A percentile compares a stretch with the other conserved stretches of the same genome.
These are phyloP conservation scores for Synanthedon formicaeformis DNA, from an alignment of 2,888 invertebrate genomes.

Conservation along the genomic window DNA sequence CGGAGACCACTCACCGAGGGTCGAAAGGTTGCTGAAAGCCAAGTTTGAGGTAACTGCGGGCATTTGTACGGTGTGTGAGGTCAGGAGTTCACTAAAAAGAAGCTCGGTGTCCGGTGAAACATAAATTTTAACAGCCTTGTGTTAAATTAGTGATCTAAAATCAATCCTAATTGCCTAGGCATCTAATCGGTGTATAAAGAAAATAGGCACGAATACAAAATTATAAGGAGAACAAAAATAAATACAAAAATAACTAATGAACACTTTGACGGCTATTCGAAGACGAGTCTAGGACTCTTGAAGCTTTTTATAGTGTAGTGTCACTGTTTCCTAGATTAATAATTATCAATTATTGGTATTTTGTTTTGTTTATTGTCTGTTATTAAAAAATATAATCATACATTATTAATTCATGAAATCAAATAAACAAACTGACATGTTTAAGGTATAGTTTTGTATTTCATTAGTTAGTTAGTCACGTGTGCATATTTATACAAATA, in stretches of 20 bases:
- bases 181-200: conserved; percentile 64
- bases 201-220: conserved; percentile 61
- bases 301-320: conserved; percentile 63
- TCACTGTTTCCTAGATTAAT: conserved; percentile 31
- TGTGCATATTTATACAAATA: neutral
- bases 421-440: conserved; percentile 9
- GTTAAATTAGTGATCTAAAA: conserved; percentile 64
- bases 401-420: conserved; percentile 18
- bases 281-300: conserved; percentile 63
- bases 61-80: conserved; percentile 68
- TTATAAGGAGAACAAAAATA: conserved; percentile 40
- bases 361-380: too few relatives aligned
- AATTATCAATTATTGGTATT: neutral
- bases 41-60: conserved; percentile 70
- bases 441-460: conserved; percentile 5
- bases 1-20: conserved; percentile 51
- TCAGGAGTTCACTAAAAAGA: conserved; percentile 69
- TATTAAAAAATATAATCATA: conserved; percentile 13
- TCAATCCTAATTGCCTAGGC: conserved; percentile 67
- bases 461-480: conserved; percentile 9
- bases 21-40: conserved; percentile 62
- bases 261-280: conserved; percentile 63
- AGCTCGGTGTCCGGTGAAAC: conserved; percentile 67
- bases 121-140: conserved; percentile 65
- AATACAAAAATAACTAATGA: conserved; percentile 58